phyloP scores from a whole-genome alignment of 1,140 invertebrate species.

The Calycopis cecrops region DNA sequence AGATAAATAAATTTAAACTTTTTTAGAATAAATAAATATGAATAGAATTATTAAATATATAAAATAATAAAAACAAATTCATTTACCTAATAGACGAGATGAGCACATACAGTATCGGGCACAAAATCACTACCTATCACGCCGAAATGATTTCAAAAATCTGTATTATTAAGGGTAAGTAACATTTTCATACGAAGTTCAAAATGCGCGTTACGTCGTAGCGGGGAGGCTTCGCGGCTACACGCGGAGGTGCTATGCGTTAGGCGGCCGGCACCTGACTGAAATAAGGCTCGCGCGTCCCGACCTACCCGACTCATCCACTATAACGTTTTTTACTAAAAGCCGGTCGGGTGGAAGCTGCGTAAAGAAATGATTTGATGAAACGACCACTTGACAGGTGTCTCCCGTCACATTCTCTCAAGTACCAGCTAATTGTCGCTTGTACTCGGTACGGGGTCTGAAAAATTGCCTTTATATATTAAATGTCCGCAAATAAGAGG shows the following conservation, averaged over 20 bases:
- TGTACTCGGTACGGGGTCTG: conserved; percentile 48
- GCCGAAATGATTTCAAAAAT: not conserved
- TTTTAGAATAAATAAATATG: too few relatives aligned
- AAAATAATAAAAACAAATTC: not conserved
- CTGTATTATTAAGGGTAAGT: not conserved
- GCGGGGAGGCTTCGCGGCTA: conserved; percentile 27
- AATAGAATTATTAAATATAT: not conserved
- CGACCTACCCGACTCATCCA: conserved; percentile 68
- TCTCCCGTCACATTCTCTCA: conserved; percentile 56
- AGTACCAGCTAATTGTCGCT: conserved; percentile 59
- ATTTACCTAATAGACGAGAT: conserved; percentile 31
- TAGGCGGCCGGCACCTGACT: conserved; percentile 68
- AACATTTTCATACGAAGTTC: conserved; percentile 9
- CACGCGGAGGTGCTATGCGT: conserved; percentile 45
- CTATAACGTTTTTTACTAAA: conserved; percentile 59
- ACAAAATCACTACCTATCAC: conserved; percentile 9
- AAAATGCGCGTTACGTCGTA: conserved; percentile 6
- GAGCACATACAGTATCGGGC: conserved; percentile 16
- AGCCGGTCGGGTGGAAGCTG: conserved; percentile 63
- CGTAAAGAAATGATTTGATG: conserved; percentile 73
- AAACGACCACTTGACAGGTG: conserved; percentile 70
- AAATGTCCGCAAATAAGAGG: conserved; percentile 46
- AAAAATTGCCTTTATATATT: conserved; percentile 61
- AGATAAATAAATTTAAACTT: too few relatives aligned
- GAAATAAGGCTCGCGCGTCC: conserved; percentile 61